phyloP scores from a whole-genome alignment of 1,140 invertebrate genomes.

The Lamellibrachia luymesi region DNA sequence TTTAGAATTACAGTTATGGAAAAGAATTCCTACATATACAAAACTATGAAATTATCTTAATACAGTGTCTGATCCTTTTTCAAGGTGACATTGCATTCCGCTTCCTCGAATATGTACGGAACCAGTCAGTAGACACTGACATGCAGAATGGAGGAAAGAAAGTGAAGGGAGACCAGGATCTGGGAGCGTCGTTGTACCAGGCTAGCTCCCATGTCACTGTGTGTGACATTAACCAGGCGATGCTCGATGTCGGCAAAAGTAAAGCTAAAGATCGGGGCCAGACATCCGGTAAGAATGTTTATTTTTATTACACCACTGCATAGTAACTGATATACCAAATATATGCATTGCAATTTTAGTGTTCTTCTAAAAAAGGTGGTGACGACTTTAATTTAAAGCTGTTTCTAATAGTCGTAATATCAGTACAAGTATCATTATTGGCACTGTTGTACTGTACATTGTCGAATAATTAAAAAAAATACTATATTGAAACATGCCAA shows the following conservation, averaged over 20 bases:
- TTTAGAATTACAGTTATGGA: too few species aligned
- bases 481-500: neutral
- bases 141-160: neutral
- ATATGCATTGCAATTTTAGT: too few species aligned
- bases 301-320: neutral
- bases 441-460: neutral
- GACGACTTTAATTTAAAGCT: too few species aligned
- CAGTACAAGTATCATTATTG: neutral
- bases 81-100: slow-evolving; percentile 60
- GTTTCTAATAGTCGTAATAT: too few species aligned
- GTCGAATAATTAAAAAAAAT: neutral
- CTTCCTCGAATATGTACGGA: slow-evolving; percentile 48
- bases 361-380: too few species aligned
- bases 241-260: slow-evolving; percentile 87
- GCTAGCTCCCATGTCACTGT: slow-evolving; percentile 69
- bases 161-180: neutral
- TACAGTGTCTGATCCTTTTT: slow-evolving; percentile 26
- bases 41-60: neutral
- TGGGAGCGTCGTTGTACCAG: neutral
- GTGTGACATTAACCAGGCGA: slow-evolving; percentile 90
- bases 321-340: too few species aligned
- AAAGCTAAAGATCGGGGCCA: slow-evolving; percentile 66
- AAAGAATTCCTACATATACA: neutral
- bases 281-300: slow-evolving; percentile 35
- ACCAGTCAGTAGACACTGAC: neutral